Percentiles rank a stretch among this genome's conserved stretches.
Conservation (phyloP, 2,113 vertebrate species). For the Sinocyclocheilus anshuiensis region DNA sequence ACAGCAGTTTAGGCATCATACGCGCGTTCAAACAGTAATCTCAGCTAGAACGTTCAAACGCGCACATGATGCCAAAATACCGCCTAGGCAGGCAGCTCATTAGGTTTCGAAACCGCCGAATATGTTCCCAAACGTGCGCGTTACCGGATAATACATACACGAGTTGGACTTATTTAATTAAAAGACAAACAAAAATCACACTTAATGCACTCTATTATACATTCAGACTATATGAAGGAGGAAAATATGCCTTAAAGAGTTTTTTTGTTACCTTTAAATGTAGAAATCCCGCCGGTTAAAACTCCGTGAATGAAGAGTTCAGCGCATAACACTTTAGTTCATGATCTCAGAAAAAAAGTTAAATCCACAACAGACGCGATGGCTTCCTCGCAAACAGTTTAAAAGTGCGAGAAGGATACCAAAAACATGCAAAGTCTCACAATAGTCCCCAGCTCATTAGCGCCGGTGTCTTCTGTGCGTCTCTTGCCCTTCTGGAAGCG, state of each 20-base stretch:
- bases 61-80: not conserved
- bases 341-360: conserved; percentile 12
- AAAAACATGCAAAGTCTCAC: not conserved
- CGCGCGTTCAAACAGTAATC: not conserved
- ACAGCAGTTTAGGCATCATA: not conserved
- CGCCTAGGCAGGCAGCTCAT: not conserved
- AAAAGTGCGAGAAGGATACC: not conserved
- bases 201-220: not conserved
- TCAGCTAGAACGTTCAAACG: not conserved
- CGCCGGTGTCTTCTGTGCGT: not conserved
- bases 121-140: not conserved
- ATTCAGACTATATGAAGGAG: not conserved
- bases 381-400: not conserved
- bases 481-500: not conserved
- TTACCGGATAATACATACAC: not conserved
- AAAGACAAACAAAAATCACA: not conserved
- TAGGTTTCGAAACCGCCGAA: not conserved
- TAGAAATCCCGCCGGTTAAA: conserved; percentile 1
- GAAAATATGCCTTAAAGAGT: not conserved
- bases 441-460: not conserved
- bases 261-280: conserved; percentile 37
- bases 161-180: not conserved
- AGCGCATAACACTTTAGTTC: conserved; percentile 31
- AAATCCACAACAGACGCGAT: conserved; percentile 12
- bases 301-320: conserved; percentile 25